Conservation (phyloP, 2,113 vertebrate species). For the Pogona vitticeps region DNA sequence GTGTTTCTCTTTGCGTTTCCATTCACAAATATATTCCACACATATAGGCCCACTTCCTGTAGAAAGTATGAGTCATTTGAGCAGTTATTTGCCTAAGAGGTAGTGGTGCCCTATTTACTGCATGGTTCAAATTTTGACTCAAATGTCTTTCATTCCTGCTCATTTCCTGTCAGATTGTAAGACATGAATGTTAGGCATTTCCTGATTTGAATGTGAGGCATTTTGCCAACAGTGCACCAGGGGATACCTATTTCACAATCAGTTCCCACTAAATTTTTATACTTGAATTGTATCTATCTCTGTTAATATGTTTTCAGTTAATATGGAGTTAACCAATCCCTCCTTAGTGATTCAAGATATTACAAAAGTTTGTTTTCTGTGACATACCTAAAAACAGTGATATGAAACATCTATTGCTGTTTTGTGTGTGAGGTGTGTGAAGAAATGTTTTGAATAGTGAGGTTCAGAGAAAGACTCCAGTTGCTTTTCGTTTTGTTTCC, state of each 20-base stretch:
- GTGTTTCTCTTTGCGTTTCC: too few species aligned
- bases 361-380: conserved; percentile 48
- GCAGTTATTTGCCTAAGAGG: not conserved
- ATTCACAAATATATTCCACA: too few species aligned
- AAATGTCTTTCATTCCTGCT: not conserved
- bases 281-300: not conserved
- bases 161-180: not conserved
- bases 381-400: not conserved
- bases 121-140: not conserved
- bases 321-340: conserved; percentile 10
- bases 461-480: too few species aligned
- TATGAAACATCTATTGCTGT: not conserved
- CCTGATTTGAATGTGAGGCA: too few species aligned
- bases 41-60: not conserved
- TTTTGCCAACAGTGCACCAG: not conserved
- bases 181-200: not conserved
- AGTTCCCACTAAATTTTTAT: not conserved
- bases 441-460: too few species aligned
- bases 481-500: too few species aligned
- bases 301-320: conserved; percentile 10
- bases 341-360: conserved; percentile 12
- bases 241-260: not conserved
- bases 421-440: too few species aligned
- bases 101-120: not conserved
- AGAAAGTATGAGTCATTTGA: not conserved